phyloP scores from a whole-genome alignment of 2,888 invertebrate species.

The Eristalis intricaria region DNA sequence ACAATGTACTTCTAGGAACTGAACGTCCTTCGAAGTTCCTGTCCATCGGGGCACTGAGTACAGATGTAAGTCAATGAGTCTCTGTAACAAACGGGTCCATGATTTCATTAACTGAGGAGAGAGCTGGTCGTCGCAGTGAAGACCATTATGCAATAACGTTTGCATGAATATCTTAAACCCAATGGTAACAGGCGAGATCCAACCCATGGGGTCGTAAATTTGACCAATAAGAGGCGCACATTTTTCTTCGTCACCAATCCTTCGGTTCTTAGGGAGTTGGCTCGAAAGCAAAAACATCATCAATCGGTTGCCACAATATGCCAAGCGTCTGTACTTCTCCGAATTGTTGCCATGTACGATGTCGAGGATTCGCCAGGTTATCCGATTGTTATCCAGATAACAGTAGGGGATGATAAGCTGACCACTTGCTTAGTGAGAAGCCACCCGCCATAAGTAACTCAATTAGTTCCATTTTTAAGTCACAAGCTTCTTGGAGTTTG shows the following conservation, averaged over 20 bases:
- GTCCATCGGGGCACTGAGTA: slow-evolving; percentile 1
- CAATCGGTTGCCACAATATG: not conserved
- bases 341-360: slow-evolving; percentile 6
- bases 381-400: not conserved
- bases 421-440: slow-evolving; percentile 13
- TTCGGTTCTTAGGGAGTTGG: not conserved
- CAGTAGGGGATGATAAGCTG: not conserved
- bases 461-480: slow-evolving; percentile 24
- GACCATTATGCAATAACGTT: not conserved
- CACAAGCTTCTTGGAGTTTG: no score
- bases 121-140: not conserved
- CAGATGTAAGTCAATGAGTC: not conserved
- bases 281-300: not conserved
- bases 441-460: slow-evolving; percentile 14
- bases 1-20: no score
- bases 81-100: not conserved
- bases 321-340: not conserved
- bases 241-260: not conserved
- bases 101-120: not conserved
- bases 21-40: not conserved
- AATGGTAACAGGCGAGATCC: not conserved
- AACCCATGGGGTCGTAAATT: no score
- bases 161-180: slow-evolving; percentile 10
- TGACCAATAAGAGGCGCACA: no score
- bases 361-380: not conserved